Conservation (phyloP, 1,140 invertebrate species). For the Geopemphigus sp. region DNA sequence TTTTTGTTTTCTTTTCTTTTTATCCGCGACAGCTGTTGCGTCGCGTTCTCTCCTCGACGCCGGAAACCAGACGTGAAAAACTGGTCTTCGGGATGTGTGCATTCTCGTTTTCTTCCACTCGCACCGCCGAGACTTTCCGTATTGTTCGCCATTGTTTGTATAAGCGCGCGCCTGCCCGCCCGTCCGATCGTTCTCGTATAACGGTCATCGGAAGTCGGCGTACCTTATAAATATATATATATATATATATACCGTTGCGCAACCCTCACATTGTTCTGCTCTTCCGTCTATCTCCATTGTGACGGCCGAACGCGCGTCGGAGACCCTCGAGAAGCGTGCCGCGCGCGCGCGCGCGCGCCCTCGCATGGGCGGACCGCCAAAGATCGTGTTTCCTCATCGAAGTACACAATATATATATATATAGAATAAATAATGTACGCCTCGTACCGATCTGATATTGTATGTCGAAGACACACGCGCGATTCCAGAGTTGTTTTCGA, state of each 20-base stretch:
- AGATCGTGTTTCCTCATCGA: constrained; percentile 18
- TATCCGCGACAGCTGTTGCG: background rate
- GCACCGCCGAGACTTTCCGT: background rate
- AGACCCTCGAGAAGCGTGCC: constrained; percentile 25
- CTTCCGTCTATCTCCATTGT: constrained; percentile 44
- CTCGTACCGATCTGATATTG: no score
- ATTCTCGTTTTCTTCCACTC: constrained; percentile 37
- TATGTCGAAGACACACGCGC: no score
- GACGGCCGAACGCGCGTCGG: background rate
- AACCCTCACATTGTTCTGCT: constrained; percentile 41
- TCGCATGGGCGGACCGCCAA: constrained; percentile 17
- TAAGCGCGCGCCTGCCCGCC: background rate
- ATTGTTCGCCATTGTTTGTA: constrained; percentile 28
- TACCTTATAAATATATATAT: no score
- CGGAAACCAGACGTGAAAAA: constrained; percentile 43
- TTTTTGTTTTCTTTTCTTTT: no score
- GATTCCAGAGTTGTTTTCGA: no score
- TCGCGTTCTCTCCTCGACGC: background rate
- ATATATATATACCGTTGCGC: constrained; percentile 45
- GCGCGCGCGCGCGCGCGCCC: constrained; percentile 12
- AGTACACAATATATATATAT: background rate
- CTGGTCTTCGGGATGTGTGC: constrained; percentile 18
- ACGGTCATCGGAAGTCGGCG: constrained; percentile 48
- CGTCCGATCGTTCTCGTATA: background rate
- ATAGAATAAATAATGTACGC: no score